Percentiles rank a stretch among this genome's conserved stretches.
These are phyloP conservation scores for Drosophila parabipectinata DNA, from an alignment of 1,140 invertebrate species.

Conservation along the genomic window DNA sequence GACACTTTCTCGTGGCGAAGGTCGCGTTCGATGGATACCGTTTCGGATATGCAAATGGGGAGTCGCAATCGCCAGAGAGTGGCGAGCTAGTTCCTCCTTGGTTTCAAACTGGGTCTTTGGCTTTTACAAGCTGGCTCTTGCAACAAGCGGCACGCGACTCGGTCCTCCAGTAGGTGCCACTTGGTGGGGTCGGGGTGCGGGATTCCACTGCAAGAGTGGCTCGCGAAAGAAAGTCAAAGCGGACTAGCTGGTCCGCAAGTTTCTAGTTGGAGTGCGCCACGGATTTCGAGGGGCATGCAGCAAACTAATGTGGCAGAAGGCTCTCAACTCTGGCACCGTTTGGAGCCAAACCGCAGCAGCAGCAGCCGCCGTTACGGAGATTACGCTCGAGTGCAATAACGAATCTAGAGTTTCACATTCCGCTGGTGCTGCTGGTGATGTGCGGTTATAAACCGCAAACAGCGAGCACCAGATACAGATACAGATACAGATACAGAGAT, in stretches of 20 bases:
- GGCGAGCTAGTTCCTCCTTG: too few species aligned
- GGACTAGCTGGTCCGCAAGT: background rate
- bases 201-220: background rate
- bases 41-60: conserved; percentile 9
- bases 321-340: conserved; percentile 1
- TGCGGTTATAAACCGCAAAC: conserved; percentile 59
- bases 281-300: background rate
- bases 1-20: conserved; percentile 23
- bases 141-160: conserved; percentile 12
- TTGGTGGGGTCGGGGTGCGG: too few species aligned
- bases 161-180: background rate
- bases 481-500: conserved; percentile 12
- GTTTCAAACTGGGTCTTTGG: background rate
- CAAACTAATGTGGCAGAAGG: background rate
- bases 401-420: conserved; percentile 43
- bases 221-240: conserved; percentile 9
- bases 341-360: conserved; percentile 3
- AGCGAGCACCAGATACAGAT: conserved; percentile 6
- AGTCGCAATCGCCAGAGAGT: background rate
- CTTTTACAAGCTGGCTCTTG: background rate
- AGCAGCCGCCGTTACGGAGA: conserved; percentile 18
- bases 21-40: conserved; percentile 15
- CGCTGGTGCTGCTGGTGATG: conserved; percentile 1
- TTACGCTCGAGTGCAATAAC: conserved; percentile 17
- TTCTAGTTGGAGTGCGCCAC: background rate